phyloP scores from a whole-genome alignment of 2,113 vertebrate genomes.

The Zeus faber region DNA sequence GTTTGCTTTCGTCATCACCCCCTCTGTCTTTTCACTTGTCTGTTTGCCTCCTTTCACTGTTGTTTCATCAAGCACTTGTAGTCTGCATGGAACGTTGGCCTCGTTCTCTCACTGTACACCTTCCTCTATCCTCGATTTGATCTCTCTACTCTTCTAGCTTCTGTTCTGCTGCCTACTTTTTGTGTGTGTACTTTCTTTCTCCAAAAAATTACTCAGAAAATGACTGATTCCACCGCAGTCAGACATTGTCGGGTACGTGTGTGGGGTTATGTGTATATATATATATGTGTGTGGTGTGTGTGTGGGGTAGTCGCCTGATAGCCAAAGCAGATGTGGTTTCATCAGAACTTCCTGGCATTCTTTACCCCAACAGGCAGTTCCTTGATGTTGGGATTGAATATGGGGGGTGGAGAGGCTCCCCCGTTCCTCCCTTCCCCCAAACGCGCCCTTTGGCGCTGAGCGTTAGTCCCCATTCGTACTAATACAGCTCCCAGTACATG shows the following conservation, averaged over 20 bases:
- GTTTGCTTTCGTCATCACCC: too few species aligned
- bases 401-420: neutral
- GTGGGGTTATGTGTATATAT: neutral
- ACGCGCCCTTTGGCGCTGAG: too few species aligned
- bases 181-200: neutral
- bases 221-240: too few species aligned
- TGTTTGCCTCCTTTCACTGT: too few species aligned
- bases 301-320: constrained; percentile 33
- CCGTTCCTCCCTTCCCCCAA: too few species aligned
- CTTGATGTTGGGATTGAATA: constrained; percentile 24
- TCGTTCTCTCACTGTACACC: constrained; percentile 22
- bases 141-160: constrained; percentile 26
- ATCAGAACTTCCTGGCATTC: constrained; percentile 43
- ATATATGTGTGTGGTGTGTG: constrained; percentile 8
- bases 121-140: constrained; percentile 43
- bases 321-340: constrained; percentile 64
- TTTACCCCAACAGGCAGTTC: constrained; percentile 47
- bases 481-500: neutral
- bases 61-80: too few species aligned
- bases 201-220: too few species aligned
- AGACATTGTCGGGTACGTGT: neutral
- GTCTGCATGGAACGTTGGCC: constrained; percentile 57
- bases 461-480: neutral
- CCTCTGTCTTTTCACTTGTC: too few species aligned
- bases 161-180: neutral